A percentile compares a stretch with the other conserved stretches of the same genome.
Conservation (phyloP, 2,888 invertebrate genomes). For the Sceliomorpha sp. region DNA sequence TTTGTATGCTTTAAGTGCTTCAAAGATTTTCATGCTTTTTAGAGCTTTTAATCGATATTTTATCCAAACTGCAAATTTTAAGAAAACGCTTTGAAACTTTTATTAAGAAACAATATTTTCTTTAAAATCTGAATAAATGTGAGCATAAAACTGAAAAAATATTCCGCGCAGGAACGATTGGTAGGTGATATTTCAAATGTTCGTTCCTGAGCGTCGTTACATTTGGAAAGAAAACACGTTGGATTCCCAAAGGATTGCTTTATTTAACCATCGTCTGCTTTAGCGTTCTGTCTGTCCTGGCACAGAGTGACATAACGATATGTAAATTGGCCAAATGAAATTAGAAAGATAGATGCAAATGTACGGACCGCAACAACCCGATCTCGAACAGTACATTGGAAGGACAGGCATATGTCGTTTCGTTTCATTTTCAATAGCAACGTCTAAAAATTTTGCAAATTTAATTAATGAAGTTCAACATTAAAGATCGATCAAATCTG, state of each 20-base stretch:
- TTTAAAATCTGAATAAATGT: conserved; percentile 16
- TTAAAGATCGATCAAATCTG: too few species aligned
- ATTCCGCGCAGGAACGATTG: conserved; percentile 17
- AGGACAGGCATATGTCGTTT: conserved; percentile 30
- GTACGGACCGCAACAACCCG: conserved; percentile 58
- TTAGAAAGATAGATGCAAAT: conserved; percentile 73
- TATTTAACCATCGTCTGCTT: conserved; percentile 67
- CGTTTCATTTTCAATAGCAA: conserved; percentile 23
- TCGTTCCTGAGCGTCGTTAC: conserved; percentile 31
- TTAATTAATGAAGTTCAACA: background rate
- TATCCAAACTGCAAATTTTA: too few species aligned
- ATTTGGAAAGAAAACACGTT: conserved; percentile 44
- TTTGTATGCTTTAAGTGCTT: too few species aligned
- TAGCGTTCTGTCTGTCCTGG: conserved; percentile 60
- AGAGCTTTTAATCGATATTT: background rate
- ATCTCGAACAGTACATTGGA: conserved; percentile 50
- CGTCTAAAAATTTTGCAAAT: conserved; percentile 8
- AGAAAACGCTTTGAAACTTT: too few species aligned
- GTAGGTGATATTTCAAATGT: conserved; percentile 32
- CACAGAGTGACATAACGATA: conserved; percentile 64
- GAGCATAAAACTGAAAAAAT: conserved; percentile 3
- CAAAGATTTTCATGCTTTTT: background rate
- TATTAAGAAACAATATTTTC: conserved; percentile 21
- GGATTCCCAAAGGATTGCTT: conserved; percentile 60
- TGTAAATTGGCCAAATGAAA: conserved; percentile 71